Evolutionary conservation across 35 echinoderm and acorn worm genomes (phyloP).

Genomic region (Apostichopus parvimensis): DNA sequence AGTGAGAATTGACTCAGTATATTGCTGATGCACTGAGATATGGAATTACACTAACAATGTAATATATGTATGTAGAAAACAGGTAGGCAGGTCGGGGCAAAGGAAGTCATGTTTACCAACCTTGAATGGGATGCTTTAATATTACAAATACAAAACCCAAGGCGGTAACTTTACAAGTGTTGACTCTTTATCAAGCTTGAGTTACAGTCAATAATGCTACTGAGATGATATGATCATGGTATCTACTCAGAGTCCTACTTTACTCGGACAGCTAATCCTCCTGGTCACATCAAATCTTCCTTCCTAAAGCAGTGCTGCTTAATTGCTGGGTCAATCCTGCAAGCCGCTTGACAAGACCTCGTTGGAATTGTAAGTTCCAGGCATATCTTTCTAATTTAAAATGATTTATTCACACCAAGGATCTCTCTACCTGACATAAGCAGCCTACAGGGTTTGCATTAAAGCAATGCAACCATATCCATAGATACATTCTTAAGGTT

Average conservation of each 20-base stretch:
- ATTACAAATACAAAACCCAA: no score
- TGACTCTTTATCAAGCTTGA: no score
- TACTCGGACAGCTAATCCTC: not conserved
- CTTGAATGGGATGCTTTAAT: no score
- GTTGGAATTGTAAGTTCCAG: not conserved
- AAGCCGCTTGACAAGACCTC: conserved; percentile 13
- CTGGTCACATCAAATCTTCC: conserved; percentile 7
- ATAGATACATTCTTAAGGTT: no score
- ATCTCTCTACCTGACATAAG: not conserved
- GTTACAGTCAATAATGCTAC: no score
- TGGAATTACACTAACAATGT: no score
- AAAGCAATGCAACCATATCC: not conserved
- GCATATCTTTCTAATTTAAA: conserved; percentile 45
- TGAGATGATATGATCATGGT: not conserved
- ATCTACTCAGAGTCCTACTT: not conserved
- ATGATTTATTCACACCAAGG: conserved; percentile 31
- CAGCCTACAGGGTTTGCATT: not conserved
- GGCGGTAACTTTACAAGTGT: no score
- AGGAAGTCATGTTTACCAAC: no score
- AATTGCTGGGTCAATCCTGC: not conserved
- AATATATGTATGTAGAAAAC: no score
- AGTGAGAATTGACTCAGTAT: no score
- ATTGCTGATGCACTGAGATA: no score
- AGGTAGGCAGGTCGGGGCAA: no score
- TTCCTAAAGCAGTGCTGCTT: not conserved